Base-by-base conservation (phyloP, 2,113 vertebrate genomes). In the Eretmochelys imbricata region DNA sequence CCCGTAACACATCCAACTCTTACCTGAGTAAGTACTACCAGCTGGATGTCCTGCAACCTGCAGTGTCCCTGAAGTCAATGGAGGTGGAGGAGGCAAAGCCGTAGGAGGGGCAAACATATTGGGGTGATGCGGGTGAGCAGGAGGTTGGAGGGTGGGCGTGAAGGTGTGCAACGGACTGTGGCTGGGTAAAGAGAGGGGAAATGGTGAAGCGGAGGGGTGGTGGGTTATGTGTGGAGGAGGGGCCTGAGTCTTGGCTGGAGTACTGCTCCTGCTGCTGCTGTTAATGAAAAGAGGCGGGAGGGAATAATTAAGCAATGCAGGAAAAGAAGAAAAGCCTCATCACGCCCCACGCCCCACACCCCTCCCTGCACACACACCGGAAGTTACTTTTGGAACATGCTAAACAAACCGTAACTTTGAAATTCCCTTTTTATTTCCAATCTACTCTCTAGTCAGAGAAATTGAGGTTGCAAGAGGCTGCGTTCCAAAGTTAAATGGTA, bases 51-150 rank as follows among this genome's bases (percentile, higher is more conserved):
- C 99, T 35, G 99, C 99, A 96, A 99, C 99, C 97, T 99, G 99
- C 98, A 99, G 98, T 38, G 99, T 96, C 98, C 99, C 99, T 95
- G 99, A 99, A 51, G 99, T 99, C 98, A 99, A 98, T 92, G 99
- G 99, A 80, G 99, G 99, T 97, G 99, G 99, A 98, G 99, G 99
- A 97, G 99, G 99, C 98, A 99, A 97, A 95, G 99, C 99, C 85
- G 99, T 98, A 98, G 99, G 99, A 98, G 99, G 99, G 98, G 99
- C 99, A 97, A 99, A 99, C 99, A 99, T 99, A 99, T 99, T 99
- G 99, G 99, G 99, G 99, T 99, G 99, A 97, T 99, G 99, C 72
- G 99, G 97, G 98, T 99, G 99, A 1, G 99, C 97, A 0, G 98
- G 98, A 98, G 99, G 98, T 98, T 99, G 99, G 97, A 99, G 99